Evolutionary conservation across 1,140 invertebrate species (phyloP).

Genomic region (Plectrocnemia conspersa): DNA sequence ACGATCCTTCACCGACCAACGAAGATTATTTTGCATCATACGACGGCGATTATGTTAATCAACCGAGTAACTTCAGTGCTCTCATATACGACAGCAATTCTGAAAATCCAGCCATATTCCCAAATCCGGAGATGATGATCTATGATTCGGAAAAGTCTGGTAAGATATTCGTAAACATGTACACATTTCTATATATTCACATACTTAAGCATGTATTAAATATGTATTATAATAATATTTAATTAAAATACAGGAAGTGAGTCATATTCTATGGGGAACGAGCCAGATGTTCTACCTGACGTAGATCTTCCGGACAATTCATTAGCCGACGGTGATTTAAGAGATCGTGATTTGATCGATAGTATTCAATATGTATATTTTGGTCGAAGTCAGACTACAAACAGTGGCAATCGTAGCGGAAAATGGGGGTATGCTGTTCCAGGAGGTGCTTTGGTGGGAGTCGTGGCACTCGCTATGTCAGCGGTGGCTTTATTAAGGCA

Average conservation of each 20-base stretch:
- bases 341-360: constrained; percentile 49
- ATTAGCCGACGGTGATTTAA: constrained; percentile 46
- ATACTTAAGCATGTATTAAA: neutral
- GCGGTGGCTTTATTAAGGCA: constrained; percentile 8
- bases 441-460: constrained; percentile 12
- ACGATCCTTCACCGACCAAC: constrained; percentile 22
- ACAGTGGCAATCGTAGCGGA: neutral
- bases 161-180: constrained; percentile 10
- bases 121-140: constrained; percentile 34
- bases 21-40: constrained; percentile 32
- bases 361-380: constrained; percentile 48
- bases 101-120: constrained; percentile 27
- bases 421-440: constrained; percentile 16
- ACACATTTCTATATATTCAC: too few species aligned
- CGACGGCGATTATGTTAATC: constrained; percentile 27
- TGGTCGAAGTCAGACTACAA: constrained; percentile 2
- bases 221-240: neutral
- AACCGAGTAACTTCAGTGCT: constrained; percentile 27
- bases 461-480: constrained; percentile 7
- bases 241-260: constrained; percentile 2
- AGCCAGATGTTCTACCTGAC: constrained; percentile 38
- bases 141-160: constrained; percentile 29
- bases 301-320: constrained; percentile 47
- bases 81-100: constrained; percentile 27
- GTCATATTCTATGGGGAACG: neutral